A percentile compares a stretch with the other conserved stretches of the same genome.
phyloP scores from a whole-genome alignment of 2,888 invertebrate species.

The Dorcus parallelipipedus region DNA sequence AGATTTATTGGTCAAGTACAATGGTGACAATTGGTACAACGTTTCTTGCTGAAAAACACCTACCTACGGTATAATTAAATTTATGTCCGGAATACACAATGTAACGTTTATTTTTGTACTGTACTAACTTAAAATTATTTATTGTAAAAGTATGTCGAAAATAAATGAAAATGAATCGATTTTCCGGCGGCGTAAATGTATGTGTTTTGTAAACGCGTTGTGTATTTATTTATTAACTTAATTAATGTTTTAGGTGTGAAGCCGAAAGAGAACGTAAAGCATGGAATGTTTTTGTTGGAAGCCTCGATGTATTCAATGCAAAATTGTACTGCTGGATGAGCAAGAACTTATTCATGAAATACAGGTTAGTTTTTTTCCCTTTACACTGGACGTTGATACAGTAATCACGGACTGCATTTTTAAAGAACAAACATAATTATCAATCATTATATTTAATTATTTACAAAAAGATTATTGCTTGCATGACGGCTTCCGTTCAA shows the following conservation, averaged over 20 bases:
- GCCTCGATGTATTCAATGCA: constrained; percentile 55
- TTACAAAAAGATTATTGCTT: too few species aligned
- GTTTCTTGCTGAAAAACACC: neutral
- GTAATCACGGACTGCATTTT: neutral
- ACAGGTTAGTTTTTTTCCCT: constrained; percentile 60
- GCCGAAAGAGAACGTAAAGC: neutral
- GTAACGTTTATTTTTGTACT: too few species aligned
- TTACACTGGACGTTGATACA: neutral
- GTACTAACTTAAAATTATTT: too few species aligned
- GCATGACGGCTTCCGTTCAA: too few species aligned
- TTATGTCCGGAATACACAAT: neutral
- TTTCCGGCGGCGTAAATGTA: too few species aligned
- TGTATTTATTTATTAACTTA: neutral
- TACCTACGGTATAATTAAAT: neutral
- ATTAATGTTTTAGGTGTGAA: constrained; percentile 10
- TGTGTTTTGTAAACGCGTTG: too few species aligned
- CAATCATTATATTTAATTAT: too few species aligned
- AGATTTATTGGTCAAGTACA: neutral
- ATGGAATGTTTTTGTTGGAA: constrained; percentile 48
- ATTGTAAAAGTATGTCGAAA: too few species aligned
- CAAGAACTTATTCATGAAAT: constrained; percentile 86
- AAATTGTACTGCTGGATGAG: constrained; percentile 86
- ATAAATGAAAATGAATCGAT: too few species aligned
- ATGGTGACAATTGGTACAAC: constrained; percentile 1
- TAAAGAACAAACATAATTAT: neutral